Evolutionary conservation across 2,113 vertebrate genomes (phyloP).

Genomic region (Nycticorax nycticorax): DNA sequence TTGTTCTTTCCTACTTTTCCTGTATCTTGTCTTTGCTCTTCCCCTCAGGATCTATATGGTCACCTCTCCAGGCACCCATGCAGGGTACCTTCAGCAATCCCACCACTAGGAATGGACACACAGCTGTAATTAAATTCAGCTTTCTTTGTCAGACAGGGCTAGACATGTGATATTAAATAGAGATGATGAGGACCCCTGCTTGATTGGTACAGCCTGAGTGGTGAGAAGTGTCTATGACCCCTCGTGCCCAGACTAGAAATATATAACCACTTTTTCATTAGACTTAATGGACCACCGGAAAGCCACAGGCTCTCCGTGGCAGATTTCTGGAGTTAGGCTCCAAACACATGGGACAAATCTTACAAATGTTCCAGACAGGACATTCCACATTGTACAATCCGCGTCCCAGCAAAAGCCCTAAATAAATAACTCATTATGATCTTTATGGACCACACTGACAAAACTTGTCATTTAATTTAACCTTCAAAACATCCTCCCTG

Average conservation of each 20-base stretch:
- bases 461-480: conserved; percentile 46
- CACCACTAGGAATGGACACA: not conserved
- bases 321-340: not conserved
- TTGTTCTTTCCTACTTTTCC: not conserved
- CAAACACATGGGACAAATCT: not conserved
- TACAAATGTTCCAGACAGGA: not conserved
- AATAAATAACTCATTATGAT: not conserved
- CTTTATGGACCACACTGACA: not conserved
- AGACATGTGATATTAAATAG: not conserved
- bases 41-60: not conserved
- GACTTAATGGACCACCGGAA: not conserved
- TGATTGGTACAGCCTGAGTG: not conserved
- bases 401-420: not conserved
- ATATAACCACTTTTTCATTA: not conserved
- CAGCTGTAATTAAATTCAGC: not conserved
- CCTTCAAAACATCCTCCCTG: not conserved
- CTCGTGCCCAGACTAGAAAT: not conserved
- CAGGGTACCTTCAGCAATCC: not conserved
- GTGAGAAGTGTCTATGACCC: not conserved
- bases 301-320: not conserved
- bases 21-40: not conserved
- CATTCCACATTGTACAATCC: not conserved
- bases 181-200: not conserved
- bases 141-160: not conserved
- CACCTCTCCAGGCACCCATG: not conserved